Evolutionary conservation across 2,113 vertebrate genomes (phyloP), one percentile per base, ranked within the genome.

Genomic region (Bambusicola thoracicus): DNA sequence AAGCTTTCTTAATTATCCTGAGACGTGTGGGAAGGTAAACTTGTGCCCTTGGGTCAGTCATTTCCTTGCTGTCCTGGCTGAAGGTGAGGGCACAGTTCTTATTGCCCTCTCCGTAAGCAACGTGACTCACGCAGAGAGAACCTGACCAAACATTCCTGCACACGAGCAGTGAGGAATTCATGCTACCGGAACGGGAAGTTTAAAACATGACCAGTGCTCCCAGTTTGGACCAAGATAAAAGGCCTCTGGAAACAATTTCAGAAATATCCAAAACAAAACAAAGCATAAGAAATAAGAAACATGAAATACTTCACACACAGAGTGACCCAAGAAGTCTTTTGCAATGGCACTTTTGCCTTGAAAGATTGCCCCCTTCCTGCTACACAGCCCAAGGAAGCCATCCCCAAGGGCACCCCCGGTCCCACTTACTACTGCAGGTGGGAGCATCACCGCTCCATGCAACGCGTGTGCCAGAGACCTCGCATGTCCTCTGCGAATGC

Each of bases 401-500:
- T 22, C 41, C 25, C 61, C 77, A 67, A 59, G 69, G 56, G 36
- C 34, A 41, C 70, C 55, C 36, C 36, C 32, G 19, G 29, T 67
- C 29, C 51, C 78, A 95, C 94, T 96, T 75, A 96, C 95, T 9
- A 43, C 79, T 91, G 89, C 95, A 96, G 84, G 43, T 36, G 29
- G 95, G 95, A 93, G 87, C 56, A 24, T 89, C 84, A 43, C 93
- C 95, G 68, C 91, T 95, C 95, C 95, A 96, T 0, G 20, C 67
- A 62, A 95, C 91, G 2, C 0, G 9, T 8, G 61, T 73, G 87
- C 93, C 94, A 53, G 93, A 94, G 61, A 95, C 70, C 89, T 95
- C 66, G 2, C 95, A 96, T 1, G 68, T 91, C 36, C 95, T 94
- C 84, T 95, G 94, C 25, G 85, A 87, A 20, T 34, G 13, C 75